Base-by-base conservation (phyloP, 1,140 invertebrate genomes). In the Calephelis nemesis region DNA sequence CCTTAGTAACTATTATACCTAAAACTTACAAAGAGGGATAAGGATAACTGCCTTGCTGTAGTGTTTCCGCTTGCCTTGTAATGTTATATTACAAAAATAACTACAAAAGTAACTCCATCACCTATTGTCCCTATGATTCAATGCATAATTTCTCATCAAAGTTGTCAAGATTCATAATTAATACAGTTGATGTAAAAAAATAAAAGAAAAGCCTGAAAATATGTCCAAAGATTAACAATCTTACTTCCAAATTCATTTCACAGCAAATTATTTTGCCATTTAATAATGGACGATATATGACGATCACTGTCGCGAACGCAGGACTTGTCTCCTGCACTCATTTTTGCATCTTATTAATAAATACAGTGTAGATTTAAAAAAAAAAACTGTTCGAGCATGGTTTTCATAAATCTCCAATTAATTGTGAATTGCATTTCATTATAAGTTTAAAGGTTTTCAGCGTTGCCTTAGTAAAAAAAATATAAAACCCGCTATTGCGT, bases 41-140 rank as follows among this genome's bases (percentile, higher is more conserved):
- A 10, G 47, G 42, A 54, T 50, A 66, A 42, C 30, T 30, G 63
- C 62, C 70, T 71, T 74, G 63, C 65, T 65, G 63, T 62, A 72
- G 64, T 73, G 69, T 69, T 63, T 66, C 70, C 71, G 60, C 74
- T 65, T 64, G 64, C 63, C 40, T 42, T 42, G 8, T 45, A 45
- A 40, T 68, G 65, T 68, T 75, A 62, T 47, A 68, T 62, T 75
- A 69, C 63, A 70, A 48, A 65, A 70, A 72, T 70, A 70, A 65
- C 74, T 75, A 75, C 74, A 63, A 65, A 70, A 72, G 40, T 58
- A 66, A 54, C 40, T 15, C 52, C 64, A 71, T 66, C 68, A 67
- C 65, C 74, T 73, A 72, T 75, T 75, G 74, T 73, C 66, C 50
- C 68, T 72, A 68, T 68, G 52, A 64, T 73, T 60, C 63, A 54